Evolutionary conservation across 2,888 invertebrate genomes (phyloP).

Genomic region (Chesias legatella): DNA sequence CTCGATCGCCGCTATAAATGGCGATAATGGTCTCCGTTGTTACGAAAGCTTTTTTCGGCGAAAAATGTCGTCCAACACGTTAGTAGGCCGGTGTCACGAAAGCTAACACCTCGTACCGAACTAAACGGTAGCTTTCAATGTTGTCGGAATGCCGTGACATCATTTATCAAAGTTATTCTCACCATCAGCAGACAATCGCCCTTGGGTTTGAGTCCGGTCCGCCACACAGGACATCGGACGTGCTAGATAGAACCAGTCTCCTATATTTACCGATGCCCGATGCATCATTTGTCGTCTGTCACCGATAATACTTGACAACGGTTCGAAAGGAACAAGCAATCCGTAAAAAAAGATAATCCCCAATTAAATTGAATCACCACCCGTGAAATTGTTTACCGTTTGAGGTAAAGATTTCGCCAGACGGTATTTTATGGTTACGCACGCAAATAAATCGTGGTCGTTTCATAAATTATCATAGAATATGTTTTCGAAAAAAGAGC

Average conservation of each 20-base stretch:
- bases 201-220: slow-evolving; percentile 23
- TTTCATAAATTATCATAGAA: slow-evolving; percentile 16
- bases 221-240: slow-evolving; percentile 5
- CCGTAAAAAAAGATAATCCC: slow-evolving; percentile 71
- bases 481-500: slow-evolving; percentile 16
- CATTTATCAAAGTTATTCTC: slow-evolving; percentile 25
- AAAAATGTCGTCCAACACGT: neutral
- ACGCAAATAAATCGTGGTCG: slow-evolving; percentile 16
- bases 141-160: slow-evolving; percentile 8
- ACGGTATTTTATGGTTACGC: slow-evolving; percentile 24
- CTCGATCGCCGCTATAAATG: slow-evolving; percentile 29
- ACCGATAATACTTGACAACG: slow-evolving; percentile 62
- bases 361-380: slow-evolving; percentile 73
- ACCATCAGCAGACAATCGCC: slow-evolving; percentile 12
- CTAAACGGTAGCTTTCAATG: slow-evolving; percentile 2
- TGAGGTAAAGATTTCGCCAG: slow-evolving; percentile 51
- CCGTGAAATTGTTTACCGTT: slow-evolving; percentile 77
- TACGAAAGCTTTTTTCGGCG: slow-evolving; percentile 7
- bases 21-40: slow-evolving; percentile 9
- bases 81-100: neutral
- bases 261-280: slow-evolving; percentile 20
- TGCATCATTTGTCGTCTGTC: slow-evolving; percentile 73
- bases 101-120: neutral
- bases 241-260: slow-evolving; percentile 17
- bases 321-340: slow-evolving; percentile 47